phyloP scores from a whole-genome alignment of 53 echinoderm and acorn worm species.

The Mesocentrotus franciscanus region DNA sequence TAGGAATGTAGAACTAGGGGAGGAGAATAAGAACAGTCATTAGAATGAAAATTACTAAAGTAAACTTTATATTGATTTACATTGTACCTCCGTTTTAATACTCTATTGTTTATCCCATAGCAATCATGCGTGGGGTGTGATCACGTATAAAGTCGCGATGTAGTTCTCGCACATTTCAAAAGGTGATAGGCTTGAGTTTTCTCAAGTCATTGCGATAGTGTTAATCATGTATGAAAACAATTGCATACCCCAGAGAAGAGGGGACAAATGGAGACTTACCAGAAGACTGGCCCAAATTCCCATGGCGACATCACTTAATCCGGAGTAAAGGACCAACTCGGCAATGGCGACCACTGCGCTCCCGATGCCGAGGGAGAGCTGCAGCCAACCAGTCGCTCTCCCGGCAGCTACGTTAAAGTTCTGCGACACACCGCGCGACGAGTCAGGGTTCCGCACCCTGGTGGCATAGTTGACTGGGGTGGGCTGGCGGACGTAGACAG shows the following conservation, averaged over 20 bases:
- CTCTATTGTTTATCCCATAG: no score
- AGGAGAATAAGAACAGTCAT: not conserved
- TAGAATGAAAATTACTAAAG: no score
- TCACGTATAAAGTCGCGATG: no score
- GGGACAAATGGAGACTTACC: not conserved
- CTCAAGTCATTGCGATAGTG: no score
- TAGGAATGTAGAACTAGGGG: not conserved
- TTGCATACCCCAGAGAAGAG: no score
- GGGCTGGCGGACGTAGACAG: constrained; percentile 21
- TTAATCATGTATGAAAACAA: no score
- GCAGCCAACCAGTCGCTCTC: not conserved
- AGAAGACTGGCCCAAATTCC: constrained; percentile 35
- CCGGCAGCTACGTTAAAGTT: constrained; percentile 13
- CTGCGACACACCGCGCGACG: not conserved
- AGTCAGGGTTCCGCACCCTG: not conserved
- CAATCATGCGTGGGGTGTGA: no score
- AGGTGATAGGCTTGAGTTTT: no score
- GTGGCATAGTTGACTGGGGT: not conserved
- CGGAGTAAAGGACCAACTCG: not conserved
- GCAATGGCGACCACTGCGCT: not conserved
- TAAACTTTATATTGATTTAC: no score
- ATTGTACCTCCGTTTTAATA: no score
- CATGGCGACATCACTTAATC: not conserved
- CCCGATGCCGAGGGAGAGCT: constrained; percentile 14
- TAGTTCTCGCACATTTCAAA: no score